phyloP scores from a whole-genome alignment of 2,888 invertebrate genomes.

The Merodon equestris region DNA sequence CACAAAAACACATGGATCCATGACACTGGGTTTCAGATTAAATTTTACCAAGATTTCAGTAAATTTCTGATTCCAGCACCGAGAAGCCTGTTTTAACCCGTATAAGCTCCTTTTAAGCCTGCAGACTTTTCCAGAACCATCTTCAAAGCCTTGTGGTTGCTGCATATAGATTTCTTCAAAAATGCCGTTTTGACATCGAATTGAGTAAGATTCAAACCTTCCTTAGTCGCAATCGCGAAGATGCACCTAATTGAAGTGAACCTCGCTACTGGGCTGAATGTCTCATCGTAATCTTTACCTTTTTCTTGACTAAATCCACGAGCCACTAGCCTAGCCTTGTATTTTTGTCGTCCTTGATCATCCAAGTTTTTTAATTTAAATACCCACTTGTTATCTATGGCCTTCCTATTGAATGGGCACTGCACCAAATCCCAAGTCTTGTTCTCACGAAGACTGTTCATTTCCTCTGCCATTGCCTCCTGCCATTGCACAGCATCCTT shows the following conservation, averaged over 20 bases:
- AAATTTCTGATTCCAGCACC: constrained; percentile 70
- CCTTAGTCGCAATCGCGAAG: constrained; percentile 57
- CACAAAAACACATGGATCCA: too few relatives aligned
- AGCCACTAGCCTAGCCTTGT: constrained; percentile 72
- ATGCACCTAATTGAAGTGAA: constrained; percentile 68
- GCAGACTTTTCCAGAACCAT: constrained; percentile 68
- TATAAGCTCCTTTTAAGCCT: constrained; percentile 68
- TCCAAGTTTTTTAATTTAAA: constrained; percentile 69
- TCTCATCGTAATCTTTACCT: constrained; percentile 71
- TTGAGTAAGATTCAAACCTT: constrained; percentile 28
- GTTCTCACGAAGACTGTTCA: constrained; percentile 56
- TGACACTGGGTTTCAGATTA: constrained; percentile 62
- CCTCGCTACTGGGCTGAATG: constrained; percentile 72
- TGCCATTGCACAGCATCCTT: constrained; percentile 49
- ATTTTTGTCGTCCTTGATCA: constrained; percentile 67
- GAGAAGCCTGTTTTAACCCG: constrained; percentile 70
- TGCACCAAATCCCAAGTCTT: constrained; percentile 61
- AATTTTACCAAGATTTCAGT: constrained; percentile 66
- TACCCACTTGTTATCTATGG: constrained; percentile 71
- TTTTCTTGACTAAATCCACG: constrained; percentile 71
- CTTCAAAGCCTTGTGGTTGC: constrained; percentile 62
- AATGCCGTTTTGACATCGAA: constrained; percentile 66
- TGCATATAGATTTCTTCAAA: constrained; percentile 51
- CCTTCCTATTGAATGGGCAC: constrained; percentile 55
- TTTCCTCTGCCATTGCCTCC: constrained; percentile 63